Conservation (phyloP, 1,140 invertebrate species). For the Globodera rostochiensis region DNA sequence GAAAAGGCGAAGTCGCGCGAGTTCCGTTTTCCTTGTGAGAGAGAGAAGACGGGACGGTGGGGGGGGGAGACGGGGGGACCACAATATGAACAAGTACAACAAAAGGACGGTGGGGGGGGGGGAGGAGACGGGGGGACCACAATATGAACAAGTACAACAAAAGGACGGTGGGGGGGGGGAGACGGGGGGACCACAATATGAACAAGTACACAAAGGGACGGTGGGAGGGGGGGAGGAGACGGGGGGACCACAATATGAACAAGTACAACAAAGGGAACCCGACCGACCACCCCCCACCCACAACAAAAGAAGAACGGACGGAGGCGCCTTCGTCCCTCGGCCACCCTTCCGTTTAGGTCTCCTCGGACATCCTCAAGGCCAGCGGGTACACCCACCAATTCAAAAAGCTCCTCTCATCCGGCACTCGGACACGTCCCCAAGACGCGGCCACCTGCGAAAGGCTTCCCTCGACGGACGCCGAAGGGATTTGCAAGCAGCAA, state of each 20-base stretch:
- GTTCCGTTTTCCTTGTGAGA: conserved; percentile 32
- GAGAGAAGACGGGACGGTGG: no score
- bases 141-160: conserved; percentile 3
- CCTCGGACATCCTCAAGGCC: conserved; percentile 47
- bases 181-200: conserved; percentile 1
- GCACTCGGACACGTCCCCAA: conserved; percentile 15
- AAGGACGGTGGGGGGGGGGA: no score
- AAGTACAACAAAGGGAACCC: not conserved
- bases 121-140: not conserved
- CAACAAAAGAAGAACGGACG: not conserved
- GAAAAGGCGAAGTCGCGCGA: conserved; percentile 20
- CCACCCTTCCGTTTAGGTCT: conserved; percentile 36
- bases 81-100: no score
- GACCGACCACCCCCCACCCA: not conserved
- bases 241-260: conserved; percentile 13
- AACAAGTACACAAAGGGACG: no score
- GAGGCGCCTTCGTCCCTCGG: no score
- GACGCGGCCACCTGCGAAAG: conserved; percentile 14
- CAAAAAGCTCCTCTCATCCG: conserved; percentile 49
- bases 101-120: no score
- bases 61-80: no score
- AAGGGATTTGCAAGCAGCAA: conserved; percentile 27
- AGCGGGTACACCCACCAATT: conserved; percentile 50
- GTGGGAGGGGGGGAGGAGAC: no score
- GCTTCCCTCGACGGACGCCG: not conserved